These are phyloP conservation scores for Encarsia formosa DNA, from an alignment of 2,888 invertebrate genomes.

Conservation along the genomic window DNA sequence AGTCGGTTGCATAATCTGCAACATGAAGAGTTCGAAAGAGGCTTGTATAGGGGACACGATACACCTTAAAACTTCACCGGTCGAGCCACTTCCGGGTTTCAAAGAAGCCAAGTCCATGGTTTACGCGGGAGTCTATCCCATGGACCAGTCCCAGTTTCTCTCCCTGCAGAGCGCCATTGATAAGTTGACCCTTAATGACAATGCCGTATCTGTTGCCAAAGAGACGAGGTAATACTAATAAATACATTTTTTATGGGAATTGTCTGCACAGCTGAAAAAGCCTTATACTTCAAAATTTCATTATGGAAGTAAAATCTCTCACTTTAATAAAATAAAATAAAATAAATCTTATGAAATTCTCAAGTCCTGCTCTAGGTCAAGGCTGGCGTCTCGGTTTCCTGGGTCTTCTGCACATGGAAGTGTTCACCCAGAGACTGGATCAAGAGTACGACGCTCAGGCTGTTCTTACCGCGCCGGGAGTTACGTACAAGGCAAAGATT, in stretches of 20 bases:
- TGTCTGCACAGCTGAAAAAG: no score
- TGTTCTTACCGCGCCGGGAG: constrained; percentile 80
- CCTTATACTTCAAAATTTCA: no score
- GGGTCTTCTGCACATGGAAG: constrained; percentile 82
- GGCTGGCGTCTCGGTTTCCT: constrained; percentile 87
- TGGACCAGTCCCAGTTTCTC: constrained; percentile 80
- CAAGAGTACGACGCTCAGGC: constrained; percentile 81
- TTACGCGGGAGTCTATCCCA: constrained; percentile 86
- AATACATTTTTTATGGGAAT: no score
- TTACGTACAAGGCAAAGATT: constrained; percentile 78
- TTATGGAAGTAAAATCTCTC: no score
- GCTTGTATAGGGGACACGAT: constrained; percentile 76
- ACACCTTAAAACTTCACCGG: constrained; percentile 54
- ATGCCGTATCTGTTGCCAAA: constrained; percentile 75
- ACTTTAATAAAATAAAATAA: no score
- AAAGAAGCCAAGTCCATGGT: constrained; percentile 73
- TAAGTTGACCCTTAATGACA: constrained; percentile 89
- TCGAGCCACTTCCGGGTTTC: constrained; percentile 64
- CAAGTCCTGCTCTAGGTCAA: constrained; percentile 79
- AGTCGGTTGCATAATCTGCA: constrained; percentile 83
- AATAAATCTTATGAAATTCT: constrained; percentile 16
- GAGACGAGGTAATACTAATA: constrained; percentile 91
- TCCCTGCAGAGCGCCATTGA: constrained; percentile 78
- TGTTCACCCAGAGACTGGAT: constrained; percentile 78
- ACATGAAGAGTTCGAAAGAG: constrained; percentile 71